Percentiles rank a stretch among this genome's conserved stretches.
phyloP scores from a whole-genome alignment of 2,888 invertebrate genomes.

The Osedax frankpressi region DNA sequence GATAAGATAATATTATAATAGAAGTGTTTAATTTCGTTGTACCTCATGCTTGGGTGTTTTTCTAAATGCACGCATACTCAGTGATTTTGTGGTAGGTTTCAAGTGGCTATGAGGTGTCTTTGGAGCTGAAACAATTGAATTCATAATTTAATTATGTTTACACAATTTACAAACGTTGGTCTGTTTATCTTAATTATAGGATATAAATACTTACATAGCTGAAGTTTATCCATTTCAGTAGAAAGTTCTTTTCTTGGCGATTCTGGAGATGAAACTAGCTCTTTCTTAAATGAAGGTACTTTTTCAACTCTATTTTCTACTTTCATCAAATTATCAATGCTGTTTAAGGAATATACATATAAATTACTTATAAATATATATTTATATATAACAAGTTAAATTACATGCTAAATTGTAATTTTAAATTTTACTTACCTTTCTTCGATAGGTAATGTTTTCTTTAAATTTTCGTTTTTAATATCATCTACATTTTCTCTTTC shows the following conservation, averaged over 20 bases:
- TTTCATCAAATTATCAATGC: neutral
- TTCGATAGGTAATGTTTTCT: no score
- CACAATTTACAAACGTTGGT: no score
- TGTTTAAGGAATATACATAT: neutral
- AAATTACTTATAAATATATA: no score
- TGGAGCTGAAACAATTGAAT: no score
- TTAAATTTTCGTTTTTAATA: no score
- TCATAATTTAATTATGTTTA: no score
- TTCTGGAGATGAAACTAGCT: neutral
- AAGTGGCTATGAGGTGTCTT: neutral
- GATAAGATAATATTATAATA: neutral
- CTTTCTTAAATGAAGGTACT: neutral
- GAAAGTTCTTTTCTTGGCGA: neutral
- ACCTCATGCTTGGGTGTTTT: neutral
- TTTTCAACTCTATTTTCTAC: neutral
- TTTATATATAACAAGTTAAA: no score
- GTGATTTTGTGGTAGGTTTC: neutral
- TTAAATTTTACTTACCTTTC: no score
- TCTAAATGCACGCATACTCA: neutral
- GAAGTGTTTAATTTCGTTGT: neutral
- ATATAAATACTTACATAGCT: neutral
- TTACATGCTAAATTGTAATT: no score
- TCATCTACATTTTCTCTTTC: neutral
- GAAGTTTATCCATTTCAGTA: neutral
- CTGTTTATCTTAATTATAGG: no score